Base-by-base conservation (phyloP, 1,140 invertebrate species). In the Dreissena polymorpha region DNA sequence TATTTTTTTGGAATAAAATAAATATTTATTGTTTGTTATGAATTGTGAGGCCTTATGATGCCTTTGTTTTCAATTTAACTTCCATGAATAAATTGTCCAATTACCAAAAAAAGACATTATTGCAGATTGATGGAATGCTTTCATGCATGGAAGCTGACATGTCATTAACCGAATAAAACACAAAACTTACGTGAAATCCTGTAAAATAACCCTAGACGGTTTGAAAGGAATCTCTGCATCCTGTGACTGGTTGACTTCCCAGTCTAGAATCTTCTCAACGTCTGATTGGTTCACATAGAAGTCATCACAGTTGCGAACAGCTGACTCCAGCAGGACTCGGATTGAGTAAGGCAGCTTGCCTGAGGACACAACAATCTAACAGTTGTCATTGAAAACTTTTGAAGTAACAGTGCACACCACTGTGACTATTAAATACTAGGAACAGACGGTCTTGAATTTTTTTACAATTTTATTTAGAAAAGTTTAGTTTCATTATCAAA, bases 171-270 rank as follows among this genome's bases (percentile, higher is more conserved):
- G 8, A 39, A 39, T 5, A 39, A 39, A 60, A 18, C 49, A 49
- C 10, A 29, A 13, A 7, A 89, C 89, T 89, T 93, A 94, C 93
- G 94, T 94, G 84, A 94, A 94, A 86, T 94, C 98, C 94, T 99
- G 98, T 23, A 99, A 94, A 81, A 99, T 97, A 74, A 99, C 98
- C 90, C 98, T 94, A 0, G 98, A 96, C 2, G 98, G 98, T 93
- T 97, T 97, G 91, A 99, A 99, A 0, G 97, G 96, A 51, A 99
- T 96, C 94, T 99, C 98, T n/a, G 97, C 95, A 69, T 95, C 96
- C 94, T 86, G 95, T n/a, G 93, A 91, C 93, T 98, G 96, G 91
- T 96, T 95, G 60, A 93, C 90, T 92, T 97, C 95, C 98, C 98
- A 99, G 85, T 97, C 94, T n/a, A 99, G 93, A 60, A 99, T 96